phyloP scores from a whole-genome alignment of 2,888 invertebrate genomes.

The Hartigia nigra region DNA sequence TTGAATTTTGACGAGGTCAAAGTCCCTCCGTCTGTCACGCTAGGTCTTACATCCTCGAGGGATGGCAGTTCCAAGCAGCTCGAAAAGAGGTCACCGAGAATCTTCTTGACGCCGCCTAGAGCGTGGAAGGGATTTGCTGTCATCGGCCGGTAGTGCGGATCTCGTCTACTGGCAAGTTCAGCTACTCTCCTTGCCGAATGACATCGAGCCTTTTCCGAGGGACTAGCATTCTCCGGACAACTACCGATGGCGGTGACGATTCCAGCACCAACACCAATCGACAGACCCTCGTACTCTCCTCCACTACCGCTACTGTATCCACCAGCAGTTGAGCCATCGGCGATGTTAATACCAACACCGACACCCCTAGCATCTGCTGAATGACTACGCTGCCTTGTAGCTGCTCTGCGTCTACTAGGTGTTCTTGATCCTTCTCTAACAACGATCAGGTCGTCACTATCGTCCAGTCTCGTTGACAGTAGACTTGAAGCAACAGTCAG shows the following conservation, averaged over 20 bases:
- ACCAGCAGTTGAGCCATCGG: background rate
- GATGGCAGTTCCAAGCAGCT: conserved; percentile 83
- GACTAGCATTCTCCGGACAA: conserved; percentile 67
- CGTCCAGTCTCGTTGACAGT: conserved; percentile 39
- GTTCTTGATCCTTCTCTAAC: conserved; percentile 43
- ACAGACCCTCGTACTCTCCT: background rate
- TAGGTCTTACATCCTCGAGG: conserved; percentile 68
- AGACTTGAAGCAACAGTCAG: conserved; percentile 54
- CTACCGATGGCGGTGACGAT: background rate
- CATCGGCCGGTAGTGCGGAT: conserved; percentile 82
- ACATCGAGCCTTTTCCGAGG: conserved; percentile 80
- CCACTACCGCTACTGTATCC: background rate
- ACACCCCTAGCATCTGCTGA: conserved; percentile 61
- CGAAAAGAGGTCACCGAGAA: conserved; percentile 80
- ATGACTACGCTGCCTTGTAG: conserved; percentile 53
- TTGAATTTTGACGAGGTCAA: conserved; percentile 47
- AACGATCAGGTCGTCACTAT: conserved; percentile 55
- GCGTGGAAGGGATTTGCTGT: conserved; percentile 79
- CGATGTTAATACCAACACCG: background rate
- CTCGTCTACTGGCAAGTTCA: conserved; percentile 87
- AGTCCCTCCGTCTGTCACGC: conserved; percentile 67
- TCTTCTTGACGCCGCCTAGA: conserved; percentile 81
- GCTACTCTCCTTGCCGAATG: conserved; percentile 78
- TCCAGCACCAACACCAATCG: background rate
- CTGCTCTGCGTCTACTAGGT: conserved; percentile 31